A percentile compares a stretch with the other conserved stretches of the same genome.
Evolutionary conservation across 2,888 invertebrate genomes (phyloP).

Genomic region (Meiosimyza platycephala): DNA sequence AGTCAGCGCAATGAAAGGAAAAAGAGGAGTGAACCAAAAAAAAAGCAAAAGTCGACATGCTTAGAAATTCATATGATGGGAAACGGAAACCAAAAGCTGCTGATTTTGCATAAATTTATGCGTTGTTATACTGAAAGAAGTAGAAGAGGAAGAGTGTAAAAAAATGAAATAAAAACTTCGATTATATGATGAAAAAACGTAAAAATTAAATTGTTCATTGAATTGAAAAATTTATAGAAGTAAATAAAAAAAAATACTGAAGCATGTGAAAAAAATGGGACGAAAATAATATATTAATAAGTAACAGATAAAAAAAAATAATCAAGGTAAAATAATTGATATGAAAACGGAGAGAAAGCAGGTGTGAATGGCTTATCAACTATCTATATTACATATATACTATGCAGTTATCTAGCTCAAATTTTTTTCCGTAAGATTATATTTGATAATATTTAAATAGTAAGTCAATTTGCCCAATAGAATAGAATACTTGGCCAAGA

Average conservation of each 20-base stretch:
- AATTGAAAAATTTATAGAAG: not conserved
- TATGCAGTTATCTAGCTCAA: too few relatives aligned
- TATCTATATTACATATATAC: not conserved
- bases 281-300: constrained; percentile 40
- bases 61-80: constrained; percentile 57
- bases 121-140: not conserved
- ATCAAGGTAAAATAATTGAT: constrained; percentile 39
- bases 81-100: constrained; percentile 63
- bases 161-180: not conserved
- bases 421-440: too few relatives aligned
- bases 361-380: not conserved
- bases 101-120: constrained; percentile 39
- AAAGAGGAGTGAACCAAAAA: constrained; percentile 33
- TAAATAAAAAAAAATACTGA: constrained; percentile 1
- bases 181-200: not conserved
- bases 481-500: too few relatives aligned
- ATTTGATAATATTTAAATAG: too few relatives aligned
- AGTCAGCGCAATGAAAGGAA: constrained; percentile 32
- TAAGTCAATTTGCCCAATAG: too few relatives aligned
- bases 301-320: constrained; percentile 42
- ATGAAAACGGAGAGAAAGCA: constrained; percentile 1
- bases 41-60: constrained; percentile 54
- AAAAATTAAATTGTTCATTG: not conserved
- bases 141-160: not conserved
- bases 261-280: constrained; percentile 32